phyloP scores from a whole-genome alignment of 2,888 invertebrate genomes.

The Rhamphomyia laevipes region DNA sequence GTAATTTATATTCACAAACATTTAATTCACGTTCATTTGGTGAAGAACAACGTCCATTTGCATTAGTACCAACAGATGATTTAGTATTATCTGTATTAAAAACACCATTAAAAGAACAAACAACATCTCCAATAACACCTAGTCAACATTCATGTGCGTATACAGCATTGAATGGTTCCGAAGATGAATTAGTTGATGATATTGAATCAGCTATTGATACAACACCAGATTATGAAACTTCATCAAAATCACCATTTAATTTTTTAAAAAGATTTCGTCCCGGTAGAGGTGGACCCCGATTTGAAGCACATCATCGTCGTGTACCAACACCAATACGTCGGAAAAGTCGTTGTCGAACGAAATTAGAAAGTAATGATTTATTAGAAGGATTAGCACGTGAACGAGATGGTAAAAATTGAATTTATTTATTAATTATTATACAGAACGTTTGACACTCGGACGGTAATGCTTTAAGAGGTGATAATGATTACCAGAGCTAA shows the following conservation, averaged over 20 bases:
- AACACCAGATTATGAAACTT: conserved; percentile 1
- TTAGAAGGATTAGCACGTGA: conserved; percentile 19
- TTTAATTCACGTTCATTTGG: conserved; percentile 19
- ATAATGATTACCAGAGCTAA: no score
- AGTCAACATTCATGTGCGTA: conserved; percentile 18
- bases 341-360: conserved; percentile 18
- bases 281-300: conserved; percentile 34
- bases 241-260: conserved; percentile 32
- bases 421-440: not conserved
- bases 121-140: conserved; percentile 10
- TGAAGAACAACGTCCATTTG: conserved; percentile 19
- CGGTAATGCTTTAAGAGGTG: no score
- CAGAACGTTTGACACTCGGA: not conserved
- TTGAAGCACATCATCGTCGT: conserved; percentile 46
- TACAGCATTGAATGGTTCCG: conserved; percentile 19
- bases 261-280: conserved; percentile 41
- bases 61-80: conserved; percentile 34
- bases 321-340: conserved; percentile 44
- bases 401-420: conserved; percentile 11
- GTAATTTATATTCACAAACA: conserved; percentile 18
- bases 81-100: conserved; percentile 48
- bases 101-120: conserved; percentile 38
- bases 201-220: conserved; percentile 21
- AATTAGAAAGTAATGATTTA: conserved; percentile 24
- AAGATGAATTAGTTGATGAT: conserved; percentile 26